Percentiles rank a stretch among this genome's conserved stretches.
These are phyloP conservation scores for Mastomys natalensis DNA, from an alignment of 2,113 vertebrate species.

Conservation along the genomic window DNA sequence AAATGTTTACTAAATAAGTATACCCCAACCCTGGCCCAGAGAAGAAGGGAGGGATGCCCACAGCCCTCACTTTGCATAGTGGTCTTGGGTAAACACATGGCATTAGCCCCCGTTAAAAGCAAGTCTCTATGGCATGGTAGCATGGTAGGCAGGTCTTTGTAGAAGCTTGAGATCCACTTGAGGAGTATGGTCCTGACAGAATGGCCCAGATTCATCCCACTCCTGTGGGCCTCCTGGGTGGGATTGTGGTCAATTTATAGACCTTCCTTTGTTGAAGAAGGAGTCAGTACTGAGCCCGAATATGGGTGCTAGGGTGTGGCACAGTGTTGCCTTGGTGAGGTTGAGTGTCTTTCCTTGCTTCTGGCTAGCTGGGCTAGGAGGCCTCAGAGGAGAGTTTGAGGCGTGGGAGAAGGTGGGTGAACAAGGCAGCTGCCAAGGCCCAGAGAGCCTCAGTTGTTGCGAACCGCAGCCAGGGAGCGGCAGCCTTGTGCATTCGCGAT, in stretches of 20 bases:
- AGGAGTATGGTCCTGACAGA: background rate
- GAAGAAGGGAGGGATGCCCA: background rate
- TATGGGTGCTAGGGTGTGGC: background rate
- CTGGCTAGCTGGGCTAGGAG: background rate
- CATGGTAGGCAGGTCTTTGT: background rate
- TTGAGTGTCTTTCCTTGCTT: slow-evolving; percentile 12
- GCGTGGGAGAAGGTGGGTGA: background rate
- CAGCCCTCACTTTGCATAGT: background rate
- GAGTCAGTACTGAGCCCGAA: background rate
- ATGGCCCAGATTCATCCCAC: background rate
- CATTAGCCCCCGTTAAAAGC: background rate
- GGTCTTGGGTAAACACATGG: background rate
- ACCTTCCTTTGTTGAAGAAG: background rate
- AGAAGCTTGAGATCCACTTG: slow-evolving; percentile 14
- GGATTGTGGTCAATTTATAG: background rate
- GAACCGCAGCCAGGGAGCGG: slow-evolving; percentile 2
- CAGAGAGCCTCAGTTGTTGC: background rate
- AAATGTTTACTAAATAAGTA: background rate
- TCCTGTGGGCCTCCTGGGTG: background rate
- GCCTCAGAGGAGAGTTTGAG: background rate
- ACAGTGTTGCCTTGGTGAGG: background rate
- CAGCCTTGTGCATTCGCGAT: slow-evolving; percentile 4
- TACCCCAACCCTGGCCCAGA: background rate
- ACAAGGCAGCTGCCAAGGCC: background rate
- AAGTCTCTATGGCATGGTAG: background rate